Conservation (phyloP, 2,888 invertebrate genomes). For the Latrodectus hesperus region DNA sequence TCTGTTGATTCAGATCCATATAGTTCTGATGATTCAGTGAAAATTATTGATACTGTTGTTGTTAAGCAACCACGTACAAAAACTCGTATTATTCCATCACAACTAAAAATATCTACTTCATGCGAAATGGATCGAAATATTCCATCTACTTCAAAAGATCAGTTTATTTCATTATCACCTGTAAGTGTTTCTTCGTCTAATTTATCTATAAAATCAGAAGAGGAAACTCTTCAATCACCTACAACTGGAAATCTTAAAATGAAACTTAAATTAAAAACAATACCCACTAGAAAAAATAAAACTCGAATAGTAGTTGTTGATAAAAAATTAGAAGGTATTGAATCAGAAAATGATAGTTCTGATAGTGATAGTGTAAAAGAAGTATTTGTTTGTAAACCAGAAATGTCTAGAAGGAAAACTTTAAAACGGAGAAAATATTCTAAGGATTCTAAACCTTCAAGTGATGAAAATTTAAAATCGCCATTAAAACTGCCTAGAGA, state of each 20-base stretch:
- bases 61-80: neutral
- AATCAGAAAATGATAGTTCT: neutral
- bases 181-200: neutral
- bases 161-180: neutral
- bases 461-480: no score
- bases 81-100: neutral
- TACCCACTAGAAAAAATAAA: constrained; percentile 40
- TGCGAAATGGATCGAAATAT: no score
- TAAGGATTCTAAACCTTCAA: no score
- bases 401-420: neutral
- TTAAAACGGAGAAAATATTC: neutral
- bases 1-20: neutral
- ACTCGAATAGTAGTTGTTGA: constrained; percentile 37
- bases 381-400: neutral
- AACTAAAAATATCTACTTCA: no score
- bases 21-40: neutral
- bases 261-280: constrained; percentile 34
- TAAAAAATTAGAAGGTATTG: constrained; percentile 30
- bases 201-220: neutral
- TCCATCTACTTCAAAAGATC: neutral
- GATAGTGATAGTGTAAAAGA: constrained; percentile 1
- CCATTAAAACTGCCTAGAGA: no score
- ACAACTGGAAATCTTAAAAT: constrained; percentile 23
- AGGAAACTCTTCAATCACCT: neutral
- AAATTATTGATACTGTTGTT: neutral